Evolutionary conservation across 1,140 invertebrate genomes (phyloP), one percentile per base, ranked within the genome.

Genomic region (Drosophila ercepeae): DNA sequence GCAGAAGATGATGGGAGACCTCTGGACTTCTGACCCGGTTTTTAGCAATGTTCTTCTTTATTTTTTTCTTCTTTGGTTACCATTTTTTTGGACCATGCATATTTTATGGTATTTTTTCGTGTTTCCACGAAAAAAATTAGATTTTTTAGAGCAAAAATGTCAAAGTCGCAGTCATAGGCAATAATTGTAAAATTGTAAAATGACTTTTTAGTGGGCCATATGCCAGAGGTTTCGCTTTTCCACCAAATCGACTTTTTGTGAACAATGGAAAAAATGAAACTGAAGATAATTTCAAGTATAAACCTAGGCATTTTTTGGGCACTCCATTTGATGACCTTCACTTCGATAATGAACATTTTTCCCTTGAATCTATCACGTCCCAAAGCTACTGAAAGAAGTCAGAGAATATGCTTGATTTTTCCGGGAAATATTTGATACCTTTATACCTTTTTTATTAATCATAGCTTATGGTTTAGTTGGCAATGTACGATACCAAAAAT

Each of bases 101-200:
- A 72, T 71, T 71, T 73, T 73, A 48, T 58, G 64, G 61, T 69
- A 68, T 81, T 78, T 74, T 69, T 73, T 46, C 41, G 46, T 23
- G 13, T 68, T 83, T 86, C 82, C 58, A 46, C 55, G 82, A 84
- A 84, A 72, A 76, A 84, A 84, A 84, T 84, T 86, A 84, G 82
- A 88, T 84, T 84, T 84, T 84, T 84, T 88, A 84, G 76, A 75
- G 72, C 79, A 83, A 53, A 53, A 73, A 68, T 68, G 60, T 68
- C 64, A 45, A 63, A 71, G 42, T 46, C 42, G 34, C 19, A 42
- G 29, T 61, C 58, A 72, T 63, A 29, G 32, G 61, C 61, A 54
- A 61, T 45, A 77, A 72, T 59, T 55, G 65, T 77, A 63, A 51
- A 64, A 58, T 71, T 50, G 57, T 77, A 63, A 51, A 64, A 58